Evolutionary conservation across 2,113 vertebrate genomes (phyloP).

Genomic region (Myanophis thanlyinensis): DNA sequence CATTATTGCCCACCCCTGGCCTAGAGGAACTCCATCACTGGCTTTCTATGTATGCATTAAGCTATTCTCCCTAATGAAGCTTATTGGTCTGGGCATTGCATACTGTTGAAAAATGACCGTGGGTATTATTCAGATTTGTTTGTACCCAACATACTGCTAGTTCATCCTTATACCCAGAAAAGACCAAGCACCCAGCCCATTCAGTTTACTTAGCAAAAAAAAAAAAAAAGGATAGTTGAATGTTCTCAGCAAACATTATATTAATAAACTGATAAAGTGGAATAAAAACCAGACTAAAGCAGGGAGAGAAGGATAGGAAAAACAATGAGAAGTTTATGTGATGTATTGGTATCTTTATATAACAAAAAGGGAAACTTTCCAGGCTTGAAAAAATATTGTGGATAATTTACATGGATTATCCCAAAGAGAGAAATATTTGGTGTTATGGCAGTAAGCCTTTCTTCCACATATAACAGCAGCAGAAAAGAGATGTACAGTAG

Average conservation of each 20-base stretch:
- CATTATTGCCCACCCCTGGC: too few species aligned
- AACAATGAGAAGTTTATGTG: not conserved
- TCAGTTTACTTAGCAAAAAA: not conserved
- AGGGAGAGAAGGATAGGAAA: not conserved
- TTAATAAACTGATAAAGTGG: not conserved
- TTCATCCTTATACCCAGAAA: not conserved
- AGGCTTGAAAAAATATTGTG: not conserved
- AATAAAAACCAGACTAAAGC: not conserved
- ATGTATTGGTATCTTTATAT: not conserved
- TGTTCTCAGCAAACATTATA: not conserved
- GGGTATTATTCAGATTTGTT: not conserved
- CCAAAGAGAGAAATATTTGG: not conserved
- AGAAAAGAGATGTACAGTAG: not conserved
- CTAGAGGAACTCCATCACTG: not conserved
- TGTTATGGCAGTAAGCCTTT: not conserved
- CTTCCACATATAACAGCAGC: not conserved
- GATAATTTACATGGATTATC: not conserved
- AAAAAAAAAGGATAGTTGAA: not conserved
- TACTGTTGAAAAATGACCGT: not conserved
- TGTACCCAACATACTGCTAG: not conserved
- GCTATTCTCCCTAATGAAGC: not conserved
- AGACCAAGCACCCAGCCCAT: not conserved
- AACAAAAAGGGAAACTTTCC: not conserved
- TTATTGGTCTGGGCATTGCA: not conserved
- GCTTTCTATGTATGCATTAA: not conserved